Conservation (phyloP, 2,113 vertebrate species). For the Antennarius striatus region DNA sequence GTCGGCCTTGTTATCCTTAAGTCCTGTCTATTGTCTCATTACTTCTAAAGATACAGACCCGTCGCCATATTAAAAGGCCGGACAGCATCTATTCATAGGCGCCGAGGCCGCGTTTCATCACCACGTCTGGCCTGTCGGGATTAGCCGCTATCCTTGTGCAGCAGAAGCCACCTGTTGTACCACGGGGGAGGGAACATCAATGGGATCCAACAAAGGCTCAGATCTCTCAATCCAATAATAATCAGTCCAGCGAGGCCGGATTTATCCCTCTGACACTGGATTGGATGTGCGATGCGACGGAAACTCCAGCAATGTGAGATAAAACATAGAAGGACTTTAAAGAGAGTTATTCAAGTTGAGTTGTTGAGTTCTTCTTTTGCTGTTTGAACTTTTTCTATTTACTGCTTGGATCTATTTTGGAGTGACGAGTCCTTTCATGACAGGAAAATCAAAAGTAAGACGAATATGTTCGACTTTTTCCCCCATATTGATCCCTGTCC, state of each 20-base stretch:
- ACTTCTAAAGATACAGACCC: slow-evolving; percentile 48
- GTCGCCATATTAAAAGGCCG: slow-evolving; percentile 46
- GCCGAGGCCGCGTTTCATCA: slow-evolving; percentile 16
- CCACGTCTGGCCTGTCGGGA: slow-evolving; percentile 18
- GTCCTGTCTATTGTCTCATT: slow-evolving; percentile 65
- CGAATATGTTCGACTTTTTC: not conserved
- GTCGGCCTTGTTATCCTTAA: slow-evolving; percentile 66
- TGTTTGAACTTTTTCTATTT: too few relatives aligned
- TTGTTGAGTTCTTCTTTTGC: too few relatives aligned
- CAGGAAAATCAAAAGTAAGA: not conserved
- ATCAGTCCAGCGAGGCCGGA: slow-evolving; percentile 4
- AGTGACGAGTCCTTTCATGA: too few relatives aligned
- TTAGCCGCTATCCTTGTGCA: slow-evolving; percentile 21
- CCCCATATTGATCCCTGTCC: too few relatives aligned
- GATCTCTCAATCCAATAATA: slow-evolving; percentile 26
- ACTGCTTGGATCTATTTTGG: too few relatives aligned
- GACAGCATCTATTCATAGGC: slow-evolving; percentile 55
- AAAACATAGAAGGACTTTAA: too few relatives aligned
- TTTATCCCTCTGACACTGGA: slow-evolving; percentile 20
- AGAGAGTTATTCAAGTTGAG: too few relatives aligned
- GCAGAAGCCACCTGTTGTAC: slow-evolving; percentile 25
- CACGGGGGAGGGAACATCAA: slow-evolving; percentile 23
- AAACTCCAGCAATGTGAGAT: too few relatives aligned
- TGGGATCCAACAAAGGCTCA: slow-evolving; percentile 14
- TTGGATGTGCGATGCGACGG: slow-evolving; percentile 12